Conservation (phyloP, 2,113 vertebrate species). For the Ellobius talpinus region DNA sequence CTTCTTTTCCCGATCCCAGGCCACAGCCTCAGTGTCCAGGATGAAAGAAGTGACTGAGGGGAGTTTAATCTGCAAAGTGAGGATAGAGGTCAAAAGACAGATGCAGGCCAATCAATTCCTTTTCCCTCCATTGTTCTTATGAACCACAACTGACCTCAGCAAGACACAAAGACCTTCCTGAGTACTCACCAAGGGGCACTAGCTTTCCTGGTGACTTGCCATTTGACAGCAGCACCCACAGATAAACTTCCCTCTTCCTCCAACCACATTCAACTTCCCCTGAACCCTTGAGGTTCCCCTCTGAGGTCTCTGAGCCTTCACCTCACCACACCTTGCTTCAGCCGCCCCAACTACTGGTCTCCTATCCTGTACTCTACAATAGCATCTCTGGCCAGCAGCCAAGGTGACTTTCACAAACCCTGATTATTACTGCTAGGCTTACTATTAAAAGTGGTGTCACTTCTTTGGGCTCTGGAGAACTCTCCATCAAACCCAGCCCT, state of each 20-base stretch:
- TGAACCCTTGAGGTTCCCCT: neutral
- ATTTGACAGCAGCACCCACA: neutral
- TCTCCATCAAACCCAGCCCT: fast-evolving
- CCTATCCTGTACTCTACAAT: fast-evolving
- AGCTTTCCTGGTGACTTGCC: neutral
- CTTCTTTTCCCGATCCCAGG: slow-evolving; percentile 93
- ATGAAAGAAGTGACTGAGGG: slow-evolving; percentile 90
- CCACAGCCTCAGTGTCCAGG: slow-evolving; percentile 93
- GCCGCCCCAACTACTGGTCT: neutral
- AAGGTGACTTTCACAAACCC: neutral
- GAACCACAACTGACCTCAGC: neutral
- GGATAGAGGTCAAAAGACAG: neutral
- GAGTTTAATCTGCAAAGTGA: slow-evolving; percentile 88
- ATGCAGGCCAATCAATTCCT: neutral
- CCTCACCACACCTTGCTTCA: neutral
- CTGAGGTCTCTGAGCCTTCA: neutral
- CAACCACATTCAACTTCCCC: neutral
- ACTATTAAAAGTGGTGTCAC: neutral
- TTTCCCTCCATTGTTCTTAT: neutral
- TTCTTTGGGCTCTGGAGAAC: neutral
- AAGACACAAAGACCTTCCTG: fast-evolving
- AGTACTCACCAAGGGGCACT: fast-evolving
- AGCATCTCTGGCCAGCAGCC: neutral
- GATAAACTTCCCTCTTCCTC: too few relatives aligned
- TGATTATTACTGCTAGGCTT: neutral